These are phyloP conservation scores for Norana najaformis DNA, from an alignment of 2,888 invertebrate species.

Conservation along the genomic window DNA sequence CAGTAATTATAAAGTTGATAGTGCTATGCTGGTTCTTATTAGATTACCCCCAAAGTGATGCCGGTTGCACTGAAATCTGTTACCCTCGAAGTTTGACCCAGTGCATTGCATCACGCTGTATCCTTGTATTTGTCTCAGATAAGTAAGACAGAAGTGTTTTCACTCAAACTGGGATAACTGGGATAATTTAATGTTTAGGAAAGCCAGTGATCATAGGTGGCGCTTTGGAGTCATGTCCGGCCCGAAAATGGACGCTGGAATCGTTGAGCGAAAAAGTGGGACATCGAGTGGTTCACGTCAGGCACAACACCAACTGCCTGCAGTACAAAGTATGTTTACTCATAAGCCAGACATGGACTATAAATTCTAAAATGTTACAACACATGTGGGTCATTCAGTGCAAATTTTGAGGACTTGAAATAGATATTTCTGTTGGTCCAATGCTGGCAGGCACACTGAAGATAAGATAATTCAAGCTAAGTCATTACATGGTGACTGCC, in stretches of 20 bases:
- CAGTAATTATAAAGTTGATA: background rate
- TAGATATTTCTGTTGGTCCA: background rate
- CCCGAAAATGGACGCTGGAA: conserved; percentile 47
- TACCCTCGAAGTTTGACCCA: background rate
- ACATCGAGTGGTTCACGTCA: conserved; percentile 43
- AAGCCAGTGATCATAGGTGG: conserved; percentile 45
- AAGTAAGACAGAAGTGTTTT: background rate
- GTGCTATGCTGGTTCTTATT: background rate
- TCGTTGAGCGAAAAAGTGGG: conserved; percentile 42
- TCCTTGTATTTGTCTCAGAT: background rate
- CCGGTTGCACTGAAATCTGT: background rate
- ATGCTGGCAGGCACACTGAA: background rate
- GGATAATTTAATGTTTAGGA: conserved; percentile 41
- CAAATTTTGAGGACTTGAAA: background rate
- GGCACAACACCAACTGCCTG: conserved; percentile 46
- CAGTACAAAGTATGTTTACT: conserved; percentile 44
- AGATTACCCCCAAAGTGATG: background rate
- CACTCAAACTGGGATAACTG: background rate
- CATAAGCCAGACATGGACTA: background rate
- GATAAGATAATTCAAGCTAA: background rate
- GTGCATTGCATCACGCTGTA: background rate
- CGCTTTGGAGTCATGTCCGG: conserved; percentile 43
- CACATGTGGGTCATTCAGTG: background rate
- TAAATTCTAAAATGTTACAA: background rate
- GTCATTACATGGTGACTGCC: too few relatives aligned